Evolutionary conservation across 1,140 invertebrate genomes (phyloP), one percentile per base, ranked within the genome.

Genomic region (Heliconius eleuchia): DNA sequence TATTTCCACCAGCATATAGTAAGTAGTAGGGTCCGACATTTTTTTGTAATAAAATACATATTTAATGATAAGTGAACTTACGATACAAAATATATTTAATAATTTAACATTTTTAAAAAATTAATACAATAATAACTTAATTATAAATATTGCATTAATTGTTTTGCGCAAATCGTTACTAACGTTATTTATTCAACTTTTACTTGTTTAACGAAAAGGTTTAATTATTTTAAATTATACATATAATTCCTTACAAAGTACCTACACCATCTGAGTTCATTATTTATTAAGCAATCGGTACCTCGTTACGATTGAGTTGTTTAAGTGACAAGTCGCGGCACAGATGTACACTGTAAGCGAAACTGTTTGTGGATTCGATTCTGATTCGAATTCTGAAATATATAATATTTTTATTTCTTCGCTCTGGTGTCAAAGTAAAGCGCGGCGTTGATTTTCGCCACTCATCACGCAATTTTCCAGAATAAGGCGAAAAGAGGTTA

Each of bases 201-300:
- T 66, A 66, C 60, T 66, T 66, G 23, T 66, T 30, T 66, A 66
- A 57, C 30, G 4, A 18, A 6, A 57, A 5, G 5, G 19, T 27
- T 66, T 30, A 66, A 66, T 27, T 66, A 66, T 66, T 66, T 66
- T 66, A 66, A 66, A 66, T 30, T 66, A 27, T 30, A 30, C 16
- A 27, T 30, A 30, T 66, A 30, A 27, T 66, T 27, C 60, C 27
- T 16, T 66, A 30, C 23, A 66, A 16, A 66, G n/a, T 66, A 27
- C 27, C 5, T 37, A 37, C 34, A 7, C 4, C 60, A 30, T 66
- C n/a, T 23, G 55, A 27, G 55, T 23, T 60, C 60, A 66, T 66
- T 66, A 66, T 66, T 66, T 66, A 66, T 66, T 66, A 11, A 66
- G 23, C 60, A 66, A 66, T 66, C 13, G 5, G 23, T 66, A 16